Conservation (phyloP, 2,113 vertebrate genomes). For the Stigmatopora argus region DNA sequence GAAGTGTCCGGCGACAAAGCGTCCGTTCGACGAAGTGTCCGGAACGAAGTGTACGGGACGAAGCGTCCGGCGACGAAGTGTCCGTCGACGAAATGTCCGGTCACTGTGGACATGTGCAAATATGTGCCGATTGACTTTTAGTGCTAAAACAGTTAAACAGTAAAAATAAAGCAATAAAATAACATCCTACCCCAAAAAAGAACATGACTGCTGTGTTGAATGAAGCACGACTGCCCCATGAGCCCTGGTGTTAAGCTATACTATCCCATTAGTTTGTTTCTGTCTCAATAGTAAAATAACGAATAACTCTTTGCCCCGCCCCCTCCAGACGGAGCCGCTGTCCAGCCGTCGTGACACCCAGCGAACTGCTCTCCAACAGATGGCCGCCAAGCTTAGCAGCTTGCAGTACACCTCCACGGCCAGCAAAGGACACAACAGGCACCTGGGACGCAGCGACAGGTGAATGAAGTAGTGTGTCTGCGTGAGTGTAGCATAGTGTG, state of each 20-base stretch:
- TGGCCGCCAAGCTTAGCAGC: slow-evolving; percentile 84
- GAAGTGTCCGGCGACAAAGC: no score
- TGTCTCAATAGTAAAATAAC: not conserved
- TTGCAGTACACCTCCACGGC: slow-evolving; percentile 75
- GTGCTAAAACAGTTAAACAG: no score
- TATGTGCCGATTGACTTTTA: no score
- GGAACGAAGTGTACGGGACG: no score
- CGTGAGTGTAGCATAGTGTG: not conserved
- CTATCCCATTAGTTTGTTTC: not conserved
- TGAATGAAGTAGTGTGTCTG: slow-evolving; percentile 29
- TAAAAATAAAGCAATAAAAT: no score
- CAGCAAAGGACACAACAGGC: slow-evolving; percentile 76
- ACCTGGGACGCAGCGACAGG: slow-evolving; percentile 82
- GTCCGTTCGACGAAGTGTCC: no score
- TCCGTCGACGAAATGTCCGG: no score
- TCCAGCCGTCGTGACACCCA: slow-evolving; percentile 80
- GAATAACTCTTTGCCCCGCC: not conserved
- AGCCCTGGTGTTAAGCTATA: not conserved
- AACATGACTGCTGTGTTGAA: no score
- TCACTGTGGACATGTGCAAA: no score
- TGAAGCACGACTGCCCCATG: no score
- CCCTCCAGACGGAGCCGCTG: slow-evolving; percentile 44
- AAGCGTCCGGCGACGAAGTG: no score
- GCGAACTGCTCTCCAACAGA: slow-evolving; percentile 86
- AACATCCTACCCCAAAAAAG: no score